Evolutionary conservation across 2,113 vertebrate species (phyloP), one percentile per base, ranked within the genome.

Genomic region (Eretmochelys imbricata): DNA sequence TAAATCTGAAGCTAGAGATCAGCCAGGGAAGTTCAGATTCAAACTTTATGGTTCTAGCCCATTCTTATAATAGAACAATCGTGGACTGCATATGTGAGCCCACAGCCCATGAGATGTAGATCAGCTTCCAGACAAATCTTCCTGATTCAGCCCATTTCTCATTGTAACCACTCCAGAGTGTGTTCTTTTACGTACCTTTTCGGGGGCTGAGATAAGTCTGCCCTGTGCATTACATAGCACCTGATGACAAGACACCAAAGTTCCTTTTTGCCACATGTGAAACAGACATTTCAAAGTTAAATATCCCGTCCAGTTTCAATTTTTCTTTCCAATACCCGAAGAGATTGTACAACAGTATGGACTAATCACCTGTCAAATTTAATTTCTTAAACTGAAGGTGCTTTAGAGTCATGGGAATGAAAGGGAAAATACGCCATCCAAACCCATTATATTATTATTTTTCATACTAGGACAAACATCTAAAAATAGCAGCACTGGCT

Each of bases 311-410:
- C 96, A 89, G 94, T 97, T 97, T 92, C 93, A 89, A 94, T 96
- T 97, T 96, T 96, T 89, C 89, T 79, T 95, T 97, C 94, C 98
- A 97, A 96, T 94, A 98, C 91, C 86, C 88, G 89, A 85, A 97
- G 93, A 90, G 95, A 97, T 96, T 97, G 94, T 54, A 94, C 86
- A 81, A 59, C 94, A 95, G 97, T 97, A 98, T 95, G 89, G 94
- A 90, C 96, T 97, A 98, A 98, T 97, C 50, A 1, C 94, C 93
- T 97, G 97, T 97, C 97, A 98, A 98, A 98, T 95, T 97, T 93
- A 97, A 97, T 98, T 97, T 97, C 96, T 98, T 95, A 96, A 96
- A 86, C 83, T 95, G 88, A 95, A 83, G 80, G 84, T 95, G 88
- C 94, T 96, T 94, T 95, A 96, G 75, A 96, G 91, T 69, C 65